Evolutionary conservation across 1,140 invertebrate species (phyloP).

Genomic region (Stegodyphus mimosarum): DNA sequence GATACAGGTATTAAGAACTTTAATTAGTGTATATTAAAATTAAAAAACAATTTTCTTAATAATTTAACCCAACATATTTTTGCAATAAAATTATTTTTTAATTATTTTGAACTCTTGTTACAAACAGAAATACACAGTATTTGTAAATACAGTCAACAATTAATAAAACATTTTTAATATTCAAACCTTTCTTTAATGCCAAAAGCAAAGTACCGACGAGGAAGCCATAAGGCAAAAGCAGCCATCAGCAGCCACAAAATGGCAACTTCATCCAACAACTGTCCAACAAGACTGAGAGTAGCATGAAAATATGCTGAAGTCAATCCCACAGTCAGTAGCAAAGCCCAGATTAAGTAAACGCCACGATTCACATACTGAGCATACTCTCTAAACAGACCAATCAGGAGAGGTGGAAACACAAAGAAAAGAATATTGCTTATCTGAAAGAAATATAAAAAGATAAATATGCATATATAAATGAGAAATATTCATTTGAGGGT

Average conservation of each 20-base stretch:
- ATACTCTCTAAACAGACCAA: slow-evolving; percentile 81
- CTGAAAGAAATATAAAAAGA: slow-evolving; percentile 70
- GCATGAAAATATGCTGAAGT: slow-evolving; percentile 86
- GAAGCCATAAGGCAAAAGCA: slow-evolving; percentile 79
- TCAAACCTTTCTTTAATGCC: slow-evolving; percentile 36
- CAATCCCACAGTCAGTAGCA: slow-evolving; percentile 81
- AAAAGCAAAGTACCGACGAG: slow-evolving; percentile 77
- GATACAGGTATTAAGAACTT: too few relatives aligned
- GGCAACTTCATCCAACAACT: slow-evolving; percentile 82
- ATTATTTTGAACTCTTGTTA: too few relatives aligned
- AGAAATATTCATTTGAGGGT: neutral
- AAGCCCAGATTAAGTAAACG: slow-evolving; percentile 81
- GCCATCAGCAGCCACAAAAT: slow-evolving; percentile 85
- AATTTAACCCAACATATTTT: too few relatives aligned
- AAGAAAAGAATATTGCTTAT: slow-evolving; percentile 84
- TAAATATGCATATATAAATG: neutral
- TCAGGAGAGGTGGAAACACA: slow-evolving; percentile 79
- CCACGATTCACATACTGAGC: slow-evolving; percentile 78
- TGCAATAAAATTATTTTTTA: too few relatives aligned
- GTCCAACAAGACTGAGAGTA: slow-evolving; percentile 81
- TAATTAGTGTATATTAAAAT: too few relatives aligned
- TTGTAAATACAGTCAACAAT: too few relatives aligned
- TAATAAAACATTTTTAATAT: too few relatives aligned
- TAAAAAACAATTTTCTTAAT: too few relatives aligned
- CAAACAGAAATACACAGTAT: too few relatives aligned